Evolutionary conservation across 2,888 invertebrate species (phyloP).

Genomic region (Scrobipalpa atriplicella): DNA sequence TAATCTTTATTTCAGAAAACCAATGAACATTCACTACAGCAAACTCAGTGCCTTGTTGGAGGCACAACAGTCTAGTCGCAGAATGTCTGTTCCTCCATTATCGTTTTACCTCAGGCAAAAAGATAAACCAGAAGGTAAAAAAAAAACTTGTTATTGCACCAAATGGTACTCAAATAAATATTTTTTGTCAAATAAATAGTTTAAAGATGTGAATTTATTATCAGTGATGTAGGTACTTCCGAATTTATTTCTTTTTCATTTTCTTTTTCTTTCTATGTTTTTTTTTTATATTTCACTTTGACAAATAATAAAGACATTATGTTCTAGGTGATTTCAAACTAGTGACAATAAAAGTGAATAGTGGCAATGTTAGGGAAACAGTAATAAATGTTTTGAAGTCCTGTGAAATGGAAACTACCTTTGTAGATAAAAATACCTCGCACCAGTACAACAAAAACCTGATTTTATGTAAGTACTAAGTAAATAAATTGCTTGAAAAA

Average conservation of each 20-base stretch:
- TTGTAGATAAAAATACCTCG: slow-evolving; percentile 88
- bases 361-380: slow-evolving; percentile 86
- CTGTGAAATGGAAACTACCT: slow-evolving; percentile 93
- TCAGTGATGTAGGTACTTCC: too few species aligned
- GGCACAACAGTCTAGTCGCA: slow-evolving; percentile 86
- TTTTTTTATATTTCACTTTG: not conserved
- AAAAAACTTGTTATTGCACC: not conserved
- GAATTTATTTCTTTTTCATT: too few species aligned
- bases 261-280: too few species aligned
- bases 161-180: too few species aligned
- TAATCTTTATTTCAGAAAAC: slow-evolving; percentile 83
- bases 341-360: slow-evolving; percentile 88
- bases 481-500: too few species aligned
- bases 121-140: slow-evolving; percentile 79
- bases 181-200: too few species aligned
- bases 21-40: slow-evolving; percentile 95
- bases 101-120: slow-evolving; percentile 91
- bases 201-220: too few species aligned
- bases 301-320: not conserved
- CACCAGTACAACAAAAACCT: slow-evolving; percentile 48
- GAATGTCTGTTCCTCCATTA: slow-evolving; percentile 83
- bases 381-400: slow-evolving; percentile 89
- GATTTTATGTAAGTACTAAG: slow-evolving; percentile 57
- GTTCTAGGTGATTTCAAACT: slow-evolving; percentile 86
- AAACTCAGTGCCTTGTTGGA: slow-evolving; percentile 93